Percentiles rank a stretch among this genome's conserved stretches.
These are phyloP conservation scores for Sebastes diploproa DNA, from an alignment of 2,797 vertebrate species.

Conservation along the genomic window DNA sequence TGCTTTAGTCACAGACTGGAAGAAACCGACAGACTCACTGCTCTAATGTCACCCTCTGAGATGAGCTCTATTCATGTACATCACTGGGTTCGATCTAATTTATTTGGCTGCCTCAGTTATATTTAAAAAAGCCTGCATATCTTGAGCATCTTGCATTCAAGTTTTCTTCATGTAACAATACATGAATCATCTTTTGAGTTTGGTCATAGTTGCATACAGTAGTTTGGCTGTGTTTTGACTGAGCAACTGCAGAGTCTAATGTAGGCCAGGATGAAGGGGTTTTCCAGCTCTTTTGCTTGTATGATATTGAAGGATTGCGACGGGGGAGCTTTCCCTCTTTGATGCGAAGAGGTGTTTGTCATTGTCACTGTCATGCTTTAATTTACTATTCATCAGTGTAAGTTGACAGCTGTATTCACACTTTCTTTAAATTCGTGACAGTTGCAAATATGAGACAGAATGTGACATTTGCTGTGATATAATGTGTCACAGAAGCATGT, in stretches of 20 bases:
- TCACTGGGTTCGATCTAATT: not conserved
- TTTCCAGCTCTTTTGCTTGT: not conserved
- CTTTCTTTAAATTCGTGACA: not conserved
- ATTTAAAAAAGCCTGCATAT: not conserved
- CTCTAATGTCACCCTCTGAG: slow-evolving; percentile 44
- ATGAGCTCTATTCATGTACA: slow-evolving; percentile 27
- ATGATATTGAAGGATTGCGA: not conserved
- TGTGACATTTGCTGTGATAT: slow-evolving; percentile 3
- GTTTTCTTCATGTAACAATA: not conserved
- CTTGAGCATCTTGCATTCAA: not conserved
- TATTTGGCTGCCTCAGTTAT: not conserved
- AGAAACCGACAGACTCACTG: slow-evolving; percentile 42
- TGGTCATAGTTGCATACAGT: not conserved
- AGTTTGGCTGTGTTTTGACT: slow-evolving; percentile 14
- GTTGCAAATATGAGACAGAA: not conserved
- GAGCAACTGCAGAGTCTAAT: not conserved
- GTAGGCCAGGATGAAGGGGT: not conserved
- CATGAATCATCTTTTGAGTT: not conserved
- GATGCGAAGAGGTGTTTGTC: not conserved
- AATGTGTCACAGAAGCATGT: not conserved
- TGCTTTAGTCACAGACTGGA: slow-evolving; percentile 57
- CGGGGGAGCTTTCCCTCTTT: not conserved
- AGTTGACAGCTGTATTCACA: not conserved
- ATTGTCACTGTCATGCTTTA: not conserved
- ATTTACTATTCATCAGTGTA: not conserved